Evolutionary conservation across 2,797 vertebrate genomes (phyloP).

Genomic region (Yasuhikotakia modesta): DNA sequence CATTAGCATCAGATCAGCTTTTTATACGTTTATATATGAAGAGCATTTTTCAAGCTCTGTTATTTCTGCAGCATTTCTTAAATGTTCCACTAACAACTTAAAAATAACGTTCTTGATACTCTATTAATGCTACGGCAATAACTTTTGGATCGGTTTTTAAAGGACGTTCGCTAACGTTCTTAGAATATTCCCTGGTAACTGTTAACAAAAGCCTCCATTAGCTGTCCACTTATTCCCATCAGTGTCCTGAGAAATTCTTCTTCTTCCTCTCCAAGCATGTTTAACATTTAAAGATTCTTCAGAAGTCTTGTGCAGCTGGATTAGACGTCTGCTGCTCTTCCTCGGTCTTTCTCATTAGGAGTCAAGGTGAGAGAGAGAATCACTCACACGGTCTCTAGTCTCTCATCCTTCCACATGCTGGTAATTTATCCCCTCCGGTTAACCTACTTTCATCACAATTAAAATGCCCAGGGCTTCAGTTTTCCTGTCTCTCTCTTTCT

Average conservation of each 20-base stretch:
- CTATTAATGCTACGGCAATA: too few species aligned
- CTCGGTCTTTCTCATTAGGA: constrained; percentile 32
- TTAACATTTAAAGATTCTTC: neutral
- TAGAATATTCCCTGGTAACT: too few species aligned
- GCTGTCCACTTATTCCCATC: neutral
- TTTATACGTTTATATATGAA: too few species aligned
- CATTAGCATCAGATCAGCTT: too few species aligned
- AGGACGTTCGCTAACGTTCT: too few species aligned
- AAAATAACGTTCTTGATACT: too few species aligned
- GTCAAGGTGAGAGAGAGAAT: constrained; percentile 48
- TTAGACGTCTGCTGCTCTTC: neutral
- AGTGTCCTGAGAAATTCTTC: neutral
- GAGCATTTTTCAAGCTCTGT: too few species aligned
- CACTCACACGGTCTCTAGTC: constrained; percentile 21
- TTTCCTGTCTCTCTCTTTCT: constrained; percentile 13
- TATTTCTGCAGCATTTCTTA: too few species aligned
- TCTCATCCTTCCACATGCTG: constrained; percentile 53
- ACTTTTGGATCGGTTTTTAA: too few species aligned
- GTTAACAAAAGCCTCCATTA: neutral
- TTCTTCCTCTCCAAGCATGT: neutral
- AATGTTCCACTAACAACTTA: too few species aligned
- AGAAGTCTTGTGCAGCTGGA: neutral
- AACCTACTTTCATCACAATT: constrained; percentile 64
- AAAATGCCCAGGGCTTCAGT: constrained; percentile 47
- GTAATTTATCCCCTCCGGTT: constrained; percentile 59